Conservation (phyloP, 2,113 vertebrate species). For the Casuarius casuarius region DNA sequence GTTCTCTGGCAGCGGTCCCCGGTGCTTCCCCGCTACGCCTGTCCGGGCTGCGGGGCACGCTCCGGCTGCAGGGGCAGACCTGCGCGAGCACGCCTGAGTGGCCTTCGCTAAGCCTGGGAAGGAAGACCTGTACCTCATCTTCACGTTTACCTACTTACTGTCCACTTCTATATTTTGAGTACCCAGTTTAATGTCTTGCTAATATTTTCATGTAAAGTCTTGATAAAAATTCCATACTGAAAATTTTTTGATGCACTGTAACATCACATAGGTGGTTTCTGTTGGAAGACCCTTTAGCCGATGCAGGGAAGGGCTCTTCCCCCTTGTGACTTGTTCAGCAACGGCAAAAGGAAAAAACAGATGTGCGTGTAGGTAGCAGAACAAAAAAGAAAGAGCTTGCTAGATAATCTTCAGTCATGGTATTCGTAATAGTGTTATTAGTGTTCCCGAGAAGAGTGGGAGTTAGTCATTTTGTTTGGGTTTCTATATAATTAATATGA, state of each 20-base stretch:
- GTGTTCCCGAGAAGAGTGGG: slow-evolving; percentile 53
- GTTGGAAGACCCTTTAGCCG: not conserved
- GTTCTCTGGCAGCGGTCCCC: not conserved
- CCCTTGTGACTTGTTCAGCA: not conserved
- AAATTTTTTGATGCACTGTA: not conserved
- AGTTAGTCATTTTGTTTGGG: slow-evolving; percentile 64
- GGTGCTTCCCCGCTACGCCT: not conserved
- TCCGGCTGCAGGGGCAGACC: accelerated
- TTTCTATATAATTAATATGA: slow-evolving; percentile 71
- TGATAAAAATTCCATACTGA: not conserved
- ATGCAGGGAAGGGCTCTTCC: not conserved
- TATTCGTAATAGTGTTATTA: slow-evolving; percentile 15
- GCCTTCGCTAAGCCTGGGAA: not conserved
- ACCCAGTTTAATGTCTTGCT: not conserved
- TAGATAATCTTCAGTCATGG: slow-evolving; percentile 9
- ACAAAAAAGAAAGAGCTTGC: slow-evolving; percentile 39
- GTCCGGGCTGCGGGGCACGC: accelerated
- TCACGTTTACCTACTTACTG: not conserved
- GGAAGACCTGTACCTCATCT: not conserved
- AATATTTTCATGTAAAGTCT: not conserved
- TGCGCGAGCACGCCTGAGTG: not conserved
- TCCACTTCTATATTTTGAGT: not conserved
- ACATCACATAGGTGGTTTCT: not conserved
- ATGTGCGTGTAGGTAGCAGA: not conserved
- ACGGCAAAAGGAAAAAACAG: slow-evolving; percentile 17